Evolutionary conservation across 2,888 invertebrate genomes (phyloP), one percentile per base, ranked within the genome.

Genomic region (Epiblema foenella): DNA sequence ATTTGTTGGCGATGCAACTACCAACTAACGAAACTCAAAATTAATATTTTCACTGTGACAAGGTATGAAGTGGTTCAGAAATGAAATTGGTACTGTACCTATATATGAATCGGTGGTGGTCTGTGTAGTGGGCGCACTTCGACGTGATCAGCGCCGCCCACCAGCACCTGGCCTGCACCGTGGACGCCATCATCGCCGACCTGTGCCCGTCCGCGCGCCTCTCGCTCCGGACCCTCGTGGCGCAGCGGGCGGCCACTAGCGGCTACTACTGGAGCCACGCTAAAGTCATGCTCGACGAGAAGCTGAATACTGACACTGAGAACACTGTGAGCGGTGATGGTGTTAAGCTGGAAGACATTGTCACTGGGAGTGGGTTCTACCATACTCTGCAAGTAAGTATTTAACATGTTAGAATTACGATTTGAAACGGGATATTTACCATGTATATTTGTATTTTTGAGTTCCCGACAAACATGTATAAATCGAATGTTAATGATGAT

Each of bases 191-290:
- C 5, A 54, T 81, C 0, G 46, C 49, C 0, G 80, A 75, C 9
- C 75, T 77, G 2, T 66, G 46, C 77, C 0, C 11, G 18, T 0
- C 72, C 74, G 0, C 15, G 57, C 68, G 75, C 77, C 17, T 52
- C 51, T 39, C 12, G 0, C 17, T 85, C 0, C 46, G 74, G 0
- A 2, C 24, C 0, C 10, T 33, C 1, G 54, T 85, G 2, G 2
- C 69, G 0, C 74, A 68, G 17, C 74, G 42, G 1, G 81, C 87
- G 0, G 76, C 74, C 0, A 18, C 66, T 0, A 33, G 68, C 0
- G 89, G 89, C 0, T 85, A 83, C 81, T 83, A 84, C 71, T 89
- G 90, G 89, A 74, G 86, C 4, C 78, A 73, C 63, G 85, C 88
- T 10, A 69, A 70, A 8, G 69, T 63, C 7, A 67, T 68, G 12